Conservation (phyloP, 2,113 vertebrate genomes). For the Campylomormyrus tamandua region DNA sequence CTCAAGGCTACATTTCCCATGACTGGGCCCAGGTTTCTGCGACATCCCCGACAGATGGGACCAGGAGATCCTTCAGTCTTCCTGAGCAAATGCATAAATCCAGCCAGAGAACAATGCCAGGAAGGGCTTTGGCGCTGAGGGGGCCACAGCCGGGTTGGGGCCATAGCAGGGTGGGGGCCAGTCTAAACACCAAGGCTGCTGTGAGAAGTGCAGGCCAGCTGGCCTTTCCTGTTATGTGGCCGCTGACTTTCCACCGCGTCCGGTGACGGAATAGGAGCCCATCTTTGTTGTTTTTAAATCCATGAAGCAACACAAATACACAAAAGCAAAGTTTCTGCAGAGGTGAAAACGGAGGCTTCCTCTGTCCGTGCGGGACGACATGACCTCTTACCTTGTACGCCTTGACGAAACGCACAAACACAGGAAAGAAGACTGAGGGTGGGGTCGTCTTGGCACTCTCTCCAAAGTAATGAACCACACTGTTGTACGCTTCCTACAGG, state of each 20-base stretch:
- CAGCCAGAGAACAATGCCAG: constrained; percentile 17
- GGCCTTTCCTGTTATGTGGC: constrained; percentile 17
- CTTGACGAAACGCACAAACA: constrained; percentile 89
- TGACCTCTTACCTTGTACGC: constrained; percentile 80
- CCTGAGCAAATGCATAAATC: constrained; percentile 11
- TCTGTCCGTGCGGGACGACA: neutral
- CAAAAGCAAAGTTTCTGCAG: neutral
- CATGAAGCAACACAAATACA: neutral
- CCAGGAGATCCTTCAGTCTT: constrained; percentile 3
- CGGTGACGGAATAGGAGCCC: neutral
- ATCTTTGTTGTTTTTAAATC: neutral
- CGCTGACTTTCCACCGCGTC: neutral
- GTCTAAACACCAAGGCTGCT: constrained; percentile 10
- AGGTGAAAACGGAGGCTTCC: neutral
- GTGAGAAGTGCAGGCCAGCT: neutral
- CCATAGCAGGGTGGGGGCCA: neutral
- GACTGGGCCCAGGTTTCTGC: neutral
- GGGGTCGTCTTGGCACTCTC: constrained; percentile 92
- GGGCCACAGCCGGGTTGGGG: neutral
- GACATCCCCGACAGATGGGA: neutral
- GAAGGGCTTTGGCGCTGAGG: neutral
- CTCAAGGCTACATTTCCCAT: neutral
- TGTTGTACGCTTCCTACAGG: constrained; percentile 81
- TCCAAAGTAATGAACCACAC: constrained; percentile 85
- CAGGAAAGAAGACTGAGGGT: constrained; percentile 90